These are phyloP conservation scores for Nyleta sp. DNA, from an alignment of 2,888 invertebrate genomes.

Conservation along the genomic window DNA sequence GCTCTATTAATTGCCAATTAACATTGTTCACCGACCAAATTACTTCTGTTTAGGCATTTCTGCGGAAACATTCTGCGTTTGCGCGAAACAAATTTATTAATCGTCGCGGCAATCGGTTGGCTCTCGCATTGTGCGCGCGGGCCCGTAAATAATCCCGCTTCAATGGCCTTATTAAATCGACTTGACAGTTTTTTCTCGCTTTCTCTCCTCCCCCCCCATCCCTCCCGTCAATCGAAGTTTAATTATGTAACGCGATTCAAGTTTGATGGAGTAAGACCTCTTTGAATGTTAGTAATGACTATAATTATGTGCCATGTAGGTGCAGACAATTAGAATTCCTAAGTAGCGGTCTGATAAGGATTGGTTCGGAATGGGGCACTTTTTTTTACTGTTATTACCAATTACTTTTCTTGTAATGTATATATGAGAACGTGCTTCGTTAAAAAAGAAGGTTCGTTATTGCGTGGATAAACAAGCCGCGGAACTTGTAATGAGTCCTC, in stretches of 20 bases:
- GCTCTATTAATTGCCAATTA: constrained; percentile 63
- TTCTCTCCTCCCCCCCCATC: background rate
- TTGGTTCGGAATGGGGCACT: constrained; percentile 16
- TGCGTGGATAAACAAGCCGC: constrained; percentile 15
- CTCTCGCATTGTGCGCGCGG: constrained; percentile 11
- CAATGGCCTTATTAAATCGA: constrained; percentile 41
- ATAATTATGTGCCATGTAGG: constrained; percentile 49
- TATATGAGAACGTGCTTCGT: constrained; percentile 38
- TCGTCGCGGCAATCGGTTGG: constrained; percentile 17
- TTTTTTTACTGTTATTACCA: constrained; percentile 47
- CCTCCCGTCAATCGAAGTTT: constrained; percentile 4
- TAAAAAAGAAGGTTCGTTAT: constrained; percentile 28
- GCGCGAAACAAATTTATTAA: constrained; percentile 38
- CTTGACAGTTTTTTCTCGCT: constrained; percentile 36
- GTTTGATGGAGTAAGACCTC: constrained; percentile 47
- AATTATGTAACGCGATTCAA: constrained; percentile 40
- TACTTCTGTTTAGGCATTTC: constrained; percentile 17
- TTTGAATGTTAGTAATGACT: constrained; percentile 39
- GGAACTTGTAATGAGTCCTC: constrained; percentile 4
- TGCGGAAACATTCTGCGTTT: background rate
- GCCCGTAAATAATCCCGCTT: constrained; percentile 12
- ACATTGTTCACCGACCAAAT: constrained; percentile 32
- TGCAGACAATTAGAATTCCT: constrained; percentile 56
- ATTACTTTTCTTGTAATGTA: constrained; percentile 40
- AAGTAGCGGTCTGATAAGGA: constrained; percentile 41